phyloP scores from a whole-genome alignment of 2,888 invertebrate species.

The Ischnus inquisitorius region DNA sequence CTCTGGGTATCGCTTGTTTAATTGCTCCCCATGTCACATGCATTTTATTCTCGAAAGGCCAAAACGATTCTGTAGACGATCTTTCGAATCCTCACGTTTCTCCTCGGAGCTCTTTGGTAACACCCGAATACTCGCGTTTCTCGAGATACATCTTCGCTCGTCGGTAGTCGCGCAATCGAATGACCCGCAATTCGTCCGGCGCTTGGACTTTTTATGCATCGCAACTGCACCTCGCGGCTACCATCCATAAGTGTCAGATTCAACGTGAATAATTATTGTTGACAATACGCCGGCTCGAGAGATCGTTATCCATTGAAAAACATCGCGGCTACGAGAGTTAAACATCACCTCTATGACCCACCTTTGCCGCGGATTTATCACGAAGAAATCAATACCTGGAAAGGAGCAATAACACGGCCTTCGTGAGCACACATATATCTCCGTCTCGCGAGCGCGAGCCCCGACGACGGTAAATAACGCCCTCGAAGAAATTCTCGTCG shows the following conservation, averaged over 20 bases:
- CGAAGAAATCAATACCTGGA: conserved; percentile 51
- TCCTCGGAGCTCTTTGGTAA: background rate
- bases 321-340: conserved; percentile 51
- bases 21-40: conserved; percentile 62
- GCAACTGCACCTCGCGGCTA: conserved; percentile 22
- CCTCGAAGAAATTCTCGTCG: background rate
- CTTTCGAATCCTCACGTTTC: background rate
- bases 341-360: conserved; percentile 40
- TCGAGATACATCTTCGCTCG: conserved; percentile 42
- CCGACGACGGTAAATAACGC: background rate
- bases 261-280: conserved; percentile 75
- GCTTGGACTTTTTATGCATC: conserved; percentile 65
- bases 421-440: background rate
- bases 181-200: conserved; percentile 47
- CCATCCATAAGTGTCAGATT: conserved; percentile 77
- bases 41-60: conserved; percentile 53
- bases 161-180: conserved; percentile 32
- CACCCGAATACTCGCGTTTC: background rate
- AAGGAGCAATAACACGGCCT: background rate
- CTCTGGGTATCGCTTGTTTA: conserved; percentile 62
- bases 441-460: background rate
- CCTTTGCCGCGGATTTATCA: conserved; percentile 51
- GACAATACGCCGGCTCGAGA: conserved; percentile 68
- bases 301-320: conserved; percentile 74
- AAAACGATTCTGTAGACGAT: background rate